phyloP scores from a whole-genome alignment of 2,797 vertebrate genomes.

The Clarias pachynema region DNA sequence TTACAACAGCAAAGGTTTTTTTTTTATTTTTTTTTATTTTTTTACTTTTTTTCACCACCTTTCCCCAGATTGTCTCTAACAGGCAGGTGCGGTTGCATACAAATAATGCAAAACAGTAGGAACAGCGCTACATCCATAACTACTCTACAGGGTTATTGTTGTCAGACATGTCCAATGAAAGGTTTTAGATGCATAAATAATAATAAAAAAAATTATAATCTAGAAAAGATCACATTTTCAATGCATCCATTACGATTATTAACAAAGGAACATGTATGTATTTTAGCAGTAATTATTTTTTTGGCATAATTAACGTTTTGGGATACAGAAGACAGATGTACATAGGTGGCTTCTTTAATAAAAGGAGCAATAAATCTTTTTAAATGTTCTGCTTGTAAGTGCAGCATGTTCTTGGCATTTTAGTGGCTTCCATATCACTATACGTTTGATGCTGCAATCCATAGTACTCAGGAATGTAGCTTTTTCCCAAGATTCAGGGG shows the following conservation, averaged over 20 bases:
- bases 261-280: background rate
- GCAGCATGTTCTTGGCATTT: background rate
- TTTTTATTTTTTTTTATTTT: background rate
- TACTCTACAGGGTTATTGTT: conserved; percentile 14
- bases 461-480: background rate
- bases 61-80: conserved; percentile 12
- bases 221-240: conserved; percentile 18
- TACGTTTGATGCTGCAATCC: no score
- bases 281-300: background rate
- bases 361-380: background rate
- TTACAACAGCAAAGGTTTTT: conserved; percentile 50
- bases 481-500: background rate
- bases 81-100: conserved; percentile 38
- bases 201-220: background rate
- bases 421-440: background rate
- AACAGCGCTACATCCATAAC: conserved; percentile 16
- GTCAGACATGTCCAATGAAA: background rate
- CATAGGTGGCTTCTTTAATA: background rate
- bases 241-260: background rate
- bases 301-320: background rate
- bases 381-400: background rate
- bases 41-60: background rate
- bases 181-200: conserved; percentile 9
- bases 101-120: conserved; percentile 25
- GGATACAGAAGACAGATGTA: background rate